Evolutionary conservation across 1,140 invertebrate genomes (phyloP), one percentile per base, ranked within the genome.

Genomic region (Geopemphigus sp.): DNA sequence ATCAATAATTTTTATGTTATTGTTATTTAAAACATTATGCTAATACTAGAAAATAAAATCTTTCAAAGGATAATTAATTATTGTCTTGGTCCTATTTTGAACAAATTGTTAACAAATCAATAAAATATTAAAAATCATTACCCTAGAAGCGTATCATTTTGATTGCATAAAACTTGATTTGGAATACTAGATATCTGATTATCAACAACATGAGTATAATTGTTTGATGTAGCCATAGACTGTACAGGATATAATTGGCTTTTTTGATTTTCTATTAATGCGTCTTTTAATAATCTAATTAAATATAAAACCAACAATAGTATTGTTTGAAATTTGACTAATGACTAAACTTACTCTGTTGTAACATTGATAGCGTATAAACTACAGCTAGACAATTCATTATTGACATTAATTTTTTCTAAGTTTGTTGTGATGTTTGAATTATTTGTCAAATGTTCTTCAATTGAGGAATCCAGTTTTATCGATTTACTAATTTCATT

Each of bases 351-450:
- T 78, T 10, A 78, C 74, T 78, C 74, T 32, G 74, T 78, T 26
- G 74, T 78, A 6, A 78, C 22, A 50, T 78, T 39, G 12, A 78
- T 78, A 14, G 57, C 74, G 61, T 78, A 63, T 78, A 63, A 61
- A 47, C 57, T 78, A 50, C 74, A 45, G 22, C 74, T 78, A 61
- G 29, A 39, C 45, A 76, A 50, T 19, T 78, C 57, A 1, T 78
- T 29, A 63, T 63, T 78, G 5, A 78, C 74, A 47, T 78, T 78
- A 6, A 63, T 78, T 29, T 61, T 50, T 19, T 61, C 39, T 26
- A 78, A 0, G 15, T 63, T 61, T 50, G 32, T 47, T 0, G 6
- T 45, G 26, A 19, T 63, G 24, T 78, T 78, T 0, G 39, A 61
- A 39, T 17, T 8, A 59, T 76, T 29, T 14, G n/a, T 45, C 39